phyloP scores from a whole-genome alignment of 2,113 vertebrate genomes.

The Micromys minutus region DNA sequence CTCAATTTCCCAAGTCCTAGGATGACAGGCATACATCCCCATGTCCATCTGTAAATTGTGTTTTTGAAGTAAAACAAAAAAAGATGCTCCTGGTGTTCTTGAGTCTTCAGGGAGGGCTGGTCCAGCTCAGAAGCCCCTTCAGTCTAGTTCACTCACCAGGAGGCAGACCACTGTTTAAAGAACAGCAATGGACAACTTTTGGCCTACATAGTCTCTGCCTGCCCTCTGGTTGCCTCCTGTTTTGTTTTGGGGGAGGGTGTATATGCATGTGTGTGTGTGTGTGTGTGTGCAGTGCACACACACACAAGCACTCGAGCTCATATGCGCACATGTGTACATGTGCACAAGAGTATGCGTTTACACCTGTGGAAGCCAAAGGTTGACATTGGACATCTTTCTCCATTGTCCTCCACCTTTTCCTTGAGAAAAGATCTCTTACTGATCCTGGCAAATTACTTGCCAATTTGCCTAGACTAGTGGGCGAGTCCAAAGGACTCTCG shows the following conservation, averaged over 20 bases:
- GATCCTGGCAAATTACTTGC: background rate
- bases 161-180: accelerated
- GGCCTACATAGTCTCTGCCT: accelerated
- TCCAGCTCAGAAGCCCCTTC: accelerated
- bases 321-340: too few species aligned
- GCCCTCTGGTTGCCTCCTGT: accelerated
- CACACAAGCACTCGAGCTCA: too few species aligned
- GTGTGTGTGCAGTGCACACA: too few species aligned
- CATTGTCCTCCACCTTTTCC: background rate
- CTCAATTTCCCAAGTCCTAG: background rate
- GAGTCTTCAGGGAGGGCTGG: background rate
- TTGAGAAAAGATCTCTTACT: background rate
- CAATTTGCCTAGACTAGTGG: background rate
- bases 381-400: background rate
- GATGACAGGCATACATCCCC: background rate
- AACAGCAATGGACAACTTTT: accelerated
- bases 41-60: background rate
- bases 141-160: accelerated
- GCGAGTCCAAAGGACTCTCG: background rate
- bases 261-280: too few species aligned
- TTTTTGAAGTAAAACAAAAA: background rate
- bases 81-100: background rate
- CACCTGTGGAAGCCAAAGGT: background rate
- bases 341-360: too few species aligned
- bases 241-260: background rate